Conservation (phyloP, 2,797 vertebrate species). For the Buphagus erythrorhynchus region DNA sequence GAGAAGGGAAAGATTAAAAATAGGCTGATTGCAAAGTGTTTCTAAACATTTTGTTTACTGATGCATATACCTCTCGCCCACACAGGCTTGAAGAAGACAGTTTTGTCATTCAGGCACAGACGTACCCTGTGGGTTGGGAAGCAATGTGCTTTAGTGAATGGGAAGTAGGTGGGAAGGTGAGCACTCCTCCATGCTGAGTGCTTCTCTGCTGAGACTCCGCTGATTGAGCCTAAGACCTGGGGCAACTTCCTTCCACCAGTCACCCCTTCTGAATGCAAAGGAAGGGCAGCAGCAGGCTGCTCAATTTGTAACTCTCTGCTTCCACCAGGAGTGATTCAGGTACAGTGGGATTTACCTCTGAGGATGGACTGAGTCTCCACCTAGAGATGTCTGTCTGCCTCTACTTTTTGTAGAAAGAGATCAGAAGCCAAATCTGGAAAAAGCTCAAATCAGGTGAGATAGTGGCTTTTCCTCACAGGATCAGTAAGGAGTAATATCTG, state of each 20-base stretch:
- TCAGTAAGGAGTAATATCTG: not conserved
- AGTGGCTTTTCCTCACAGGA: not conserved
- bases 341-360: not conserved
- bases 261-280: not conserved
- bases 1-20: conserved; percentile 25
- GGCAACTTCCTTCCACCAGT: not conserved
- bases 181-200: not conserved
- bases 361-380: not conserved
- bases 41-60: conserved; percentile 37
- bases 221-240: not conserved
- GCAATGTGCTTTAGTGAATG: not conserved
- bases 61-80: conserved; percentile 11
- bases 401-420: not conserved
- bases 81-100: conserved; percentile 22
- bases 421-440: not conserved
- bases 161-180: conserved; percentile 6
- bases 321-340: not conserved
- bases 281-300: not conserved
- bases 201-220: not conserved
- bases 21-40: not conserved
- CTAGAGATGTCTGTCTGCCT: not conserved
- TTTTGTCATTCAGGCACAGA: conserved; percentile 39
- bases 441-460: not conserved
- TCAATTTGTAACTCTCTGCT: not conserved
- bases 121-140: conserved; percentile 6